A percentile compares a stretch with the other conserved stretches of the same genome.
These are phyloP conservation scores for Xylocopa sonorina DNA, from an alignment of 1,140 invertebrate species.

Conservation along the genomic window DNA sequence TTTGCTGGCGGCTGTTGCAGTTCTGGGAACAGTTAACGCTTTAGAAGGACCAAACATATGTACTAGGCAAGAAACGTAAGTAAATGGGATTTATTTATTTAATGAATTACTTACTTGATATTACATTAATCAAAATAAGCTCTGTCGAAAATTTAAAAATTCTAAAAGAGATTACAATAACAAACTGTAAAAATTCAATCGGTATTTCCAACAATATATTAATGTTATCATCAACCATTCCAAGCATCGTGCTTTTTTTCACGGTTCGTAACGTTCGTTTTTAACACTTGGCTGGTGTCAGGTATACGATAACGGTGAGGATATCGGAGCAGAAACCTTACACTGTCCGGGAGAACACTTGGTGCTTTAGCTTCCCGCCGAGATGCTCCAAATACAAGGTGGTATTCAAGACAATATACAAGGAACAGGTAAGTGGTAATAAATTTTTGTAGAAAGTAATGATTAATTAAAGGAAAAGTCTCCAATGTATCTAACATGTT, in stretches of 20 bases:
- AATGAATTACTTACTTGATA: not conserved
- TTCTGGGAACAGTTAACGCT: conserved; percentile 36
- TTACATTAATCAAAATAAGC: too few relatives aligned
- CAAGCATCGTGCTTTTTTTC: not conserved
- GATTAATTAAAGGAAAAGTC: not conserved
- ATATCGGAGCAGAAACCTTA: conserved; percentile 91
- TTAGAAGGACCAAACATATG: conserved; percentile 79
- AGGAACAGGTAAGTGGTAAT: conserved; percentile 82
- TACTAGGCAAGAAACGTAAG: conserved; percentile 75
- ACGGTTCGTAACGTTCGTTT: not conserved
- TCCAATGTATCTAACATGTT: not conserved
- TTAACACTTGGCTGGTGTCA: conserved; percentile 69
- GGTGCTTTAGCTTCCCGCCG: conserved; percentile 92
- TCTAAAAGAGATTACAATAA: not conserved
- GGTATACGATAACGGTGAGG: conserved; percentile 87
- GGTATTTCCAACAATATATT: too few relatives aligned
- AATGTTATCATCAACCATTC: not conserved
- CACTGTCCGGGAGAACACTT: conserved; percentile 89
- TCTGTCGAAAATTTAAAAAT: too few relatives aligned
- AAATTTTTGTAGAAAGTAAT: too few relatives aligned
- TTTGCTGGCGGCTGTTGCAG: conserved; percentile 39
- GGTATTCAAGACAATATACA: conserved; percentile 87
- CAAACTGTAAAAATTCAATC: not conserved
- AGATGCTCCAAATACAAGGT: conserved; percentile 93
- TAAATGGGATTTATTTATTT: not conserved